phyloP scores from a whole-genome alignment of 2,113 vertebrate species.

The Quiscalus mexicanus region DNA sequence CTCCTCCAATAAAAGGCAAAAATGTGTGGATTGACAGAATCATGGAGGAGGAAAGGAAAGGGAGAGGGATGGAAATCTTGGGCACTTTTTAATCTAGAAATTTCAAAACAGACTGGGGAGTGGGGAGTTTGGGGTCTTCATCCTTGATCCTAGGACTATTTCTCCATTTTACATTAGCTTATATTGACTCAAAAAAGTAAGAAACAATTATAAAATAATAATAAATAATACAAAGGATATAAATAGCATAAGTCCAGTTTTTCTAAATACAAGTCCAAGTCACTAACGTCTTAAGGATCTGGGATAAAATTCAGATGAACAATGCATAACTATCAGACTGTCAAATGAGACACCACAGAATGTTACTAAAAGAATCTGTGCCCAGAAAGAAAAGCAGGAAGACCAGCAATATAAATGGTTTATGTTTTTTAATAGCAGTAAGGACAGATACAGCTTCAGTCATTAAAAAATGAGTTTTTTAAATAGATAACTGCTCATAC shows the following conservation, averaged over 20 bases:
- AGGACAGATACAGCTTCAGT: background rate
- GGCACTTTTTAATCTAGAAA: rapidly evolving
- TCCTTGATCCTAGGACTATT: background rate
- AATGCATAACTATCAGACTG: background rate
- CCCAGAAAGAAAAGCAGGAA: background rate
- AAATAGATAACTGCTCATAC: constrained; percentile 67
- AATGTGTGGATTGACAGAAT: background rate
- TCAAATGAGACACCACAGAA: background rate
- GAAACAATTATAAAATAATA: background rate
- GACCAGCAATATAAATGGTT: background rate
- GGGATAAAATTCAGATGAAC: background rate
- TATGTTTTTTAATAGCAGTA: background rate
- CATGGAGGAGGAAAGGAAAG: background rate
- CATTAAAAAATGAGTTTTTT: background rate
- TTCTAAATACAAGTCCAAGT: background rate
- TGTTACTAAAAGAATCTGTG: background rate
- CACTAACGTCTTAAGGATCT: background rate
- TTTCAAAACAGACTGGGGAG: background rate
- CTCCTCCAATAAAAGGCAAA: background rate
- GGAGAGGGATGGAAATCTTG: background rate
- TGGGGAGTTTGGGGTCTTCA: background rate
- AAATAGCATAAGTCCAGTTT: background rate
- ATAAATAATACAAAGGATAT: background rate
- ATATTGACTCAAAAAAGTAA: background rate
- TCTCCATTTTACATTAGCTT: background rate